Evolutionary conservation across 1,140 invertebrate species (phyloP).

Genomic region (Cephus cinctus): DNA sequence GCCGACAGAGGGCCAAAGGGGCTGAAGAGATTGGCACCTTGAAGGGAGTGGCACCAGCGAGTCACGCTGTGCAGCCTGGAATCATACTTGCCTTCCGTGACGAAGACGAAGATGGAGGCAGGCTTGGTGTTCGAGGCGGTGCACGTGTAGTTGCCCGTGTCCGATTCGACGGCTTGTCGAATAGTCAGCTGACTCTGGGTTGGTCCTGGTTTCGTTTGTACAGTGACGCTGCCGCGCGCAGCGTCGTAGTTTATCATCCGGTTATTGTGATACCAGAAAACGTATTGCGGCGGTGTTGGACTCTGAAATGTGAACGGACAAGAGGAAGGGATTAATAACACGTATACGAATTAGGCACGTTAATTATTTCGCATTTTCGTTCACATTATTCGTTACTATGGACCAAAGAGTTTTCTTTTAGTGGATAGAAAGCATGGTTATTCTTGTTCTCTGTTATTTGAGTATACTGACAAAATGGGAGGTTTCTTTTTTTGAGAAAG

Average conservation of each 20-base stretch:
- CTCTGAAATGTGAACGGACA: slow-evolving; percentile 64
- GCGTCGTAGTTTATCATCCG: slow-evolving; percentile 92
- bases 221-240: slow-evolving; percentile 77
- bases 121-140: slow-evolving; percentile 85
- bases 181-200: slow-evolving; percentile 83
- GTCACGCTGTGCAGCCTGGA: too few species aligned
- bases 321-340: slow-evolving; percentile 17
- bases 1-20: too few species aligned
- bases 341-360: too few species aligned
- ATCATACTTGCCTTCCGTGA: slow-evolving; percentile 75
- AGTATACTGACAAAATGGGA: too few species aligned
- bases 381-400: too few species aligned
- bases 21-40: too few species aligned
- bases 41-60: too few species aligned
- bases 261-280: slow-evolving; percentile 91
- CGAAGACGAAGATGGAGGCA: slow-evolving; percentile 85
- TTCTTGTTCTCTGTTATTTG: too few species aligned
- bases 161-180: slow-evolving; percentile 76
- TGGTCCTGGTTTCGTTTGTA: slow-evolving; percentile 81
- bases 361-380: too few species aligned
- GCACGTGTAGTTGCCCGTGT: slow-evolving; percentile 91
- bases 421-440: too few species aligned
- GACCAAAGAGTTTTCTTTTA: too few species aligned
- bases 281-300: slow-evolving; percentile 84
- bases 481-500: too few species aligned